These are phyloP conservation scores for Regulus satrapa DNA, from an alignment of 2,113 vertebrate genomes.

Conservation along the genomic window DNA sequence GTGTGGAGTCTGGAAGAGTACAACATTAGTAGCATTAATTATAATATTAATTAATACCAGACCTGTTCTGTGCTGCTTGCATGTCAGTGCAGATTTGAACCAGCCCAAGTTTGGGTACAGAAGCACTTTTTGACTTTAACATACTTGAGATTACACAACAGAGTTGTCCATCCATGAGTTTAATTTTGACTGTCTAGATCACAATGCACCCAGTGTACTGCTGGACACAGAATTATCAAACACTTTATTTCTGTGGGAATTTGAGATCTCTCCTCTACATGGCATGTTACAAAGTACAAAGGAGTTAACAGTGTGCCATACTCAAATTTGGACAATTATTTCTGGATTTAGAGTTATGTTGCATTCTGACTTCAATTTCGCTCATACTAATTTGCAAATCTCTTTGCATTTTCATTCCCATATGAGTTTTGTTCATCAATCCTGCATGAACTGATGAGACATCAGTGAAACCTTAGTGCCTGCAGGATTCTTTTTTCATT, in stretches of 20 bases:
- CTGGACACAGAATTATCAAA: background rate
- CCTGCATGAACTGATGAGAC: background rate
- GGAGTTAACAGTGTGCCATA: background rate
- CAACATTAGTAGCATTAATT: background rate
- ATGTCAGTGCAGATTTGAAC: background rate
- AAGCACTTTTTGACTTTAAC: background rate
- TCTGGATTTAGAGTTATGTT: background rate
- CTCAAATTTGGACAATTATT: background rate
- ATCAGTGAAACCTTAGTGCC: background rate
- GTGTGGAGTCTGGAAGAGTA: too few species aligned
- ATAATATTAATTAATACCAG: background rate
- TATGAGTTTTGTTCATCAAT: background rate
- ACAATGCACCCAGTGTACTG: background rate
- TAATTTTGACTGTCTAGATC: background rate
- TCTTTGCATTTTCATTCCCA: background rate
- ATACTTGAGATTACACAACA: background rate
- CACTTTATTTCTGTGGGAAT: background rate
- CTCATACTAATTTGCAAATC: background rate
- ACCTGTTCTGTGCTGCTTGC: background rate
- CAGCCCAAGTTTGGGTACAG: background rate
- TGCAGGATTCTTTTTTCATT: background rate
- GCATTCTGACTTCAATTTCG: background rate
- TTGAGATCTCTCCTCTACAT: background rate
- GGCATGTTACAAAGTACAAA: background rate
- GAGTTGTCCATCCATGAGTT: background rate